Evolutionary conservation across 2,888 invertebrate species (phyloP).

Genomic region (Cerastoderma edule): DNA sequence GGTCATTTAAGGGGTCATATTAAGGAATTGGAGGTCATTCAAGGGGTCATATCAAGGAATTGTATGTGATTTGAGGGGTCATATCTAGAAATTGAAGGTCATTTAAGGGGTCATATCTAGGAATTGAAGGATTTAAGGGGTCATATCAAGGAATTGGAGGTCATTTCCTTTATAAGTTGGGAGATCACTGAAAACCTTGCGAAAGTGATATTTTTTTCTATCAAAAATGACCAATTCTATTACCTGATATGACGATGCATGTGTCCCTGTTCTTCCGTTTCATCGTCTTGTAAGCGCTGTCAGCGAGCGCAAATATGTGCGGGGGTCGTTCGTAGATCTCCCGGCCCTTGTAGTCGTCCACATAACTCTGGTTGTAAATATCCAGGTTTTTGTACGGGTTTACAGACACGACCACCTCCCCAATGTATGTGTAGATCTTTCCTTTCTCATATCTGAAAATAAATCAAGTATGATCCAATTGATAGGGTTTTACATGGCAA

Average conservation of each 20-base stretch:
- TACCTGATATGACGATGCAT: conserved; percentile 94
- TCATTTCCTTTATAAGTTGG: no score
- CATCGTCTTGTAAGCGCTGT: conserved; percentile 97
- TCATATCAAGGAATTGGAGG: no score
- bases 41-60: no score
- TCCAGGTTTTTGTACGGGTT: conserved; percentile 97
- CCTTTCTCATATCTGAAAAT: conserved; percentile 77
- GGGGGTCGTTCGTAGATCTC: conserved; percentile 98
- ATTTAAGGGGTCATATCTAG: no score
- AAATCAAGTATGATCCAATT: not conserved
- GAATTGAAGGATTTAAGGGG: no score
- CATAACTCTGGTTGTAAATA: conserved; percentile 93
- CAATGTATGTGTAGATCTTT: conserved; percentile 98
- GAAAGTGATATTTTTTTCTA: no score
- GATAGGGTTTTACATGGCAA: not conserved
- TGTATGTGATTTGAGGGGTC: no score
- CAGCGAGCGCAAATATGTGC: conserved; percentile 99
- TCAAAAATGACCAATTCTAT: no score
- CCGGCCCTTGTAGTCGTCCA: conserved; percentile 96
- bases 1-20: no score
- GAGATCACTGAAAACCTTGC: no score
- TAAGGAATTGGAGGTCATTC: no score
- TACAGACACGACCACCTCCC: conserved; percentile 94
- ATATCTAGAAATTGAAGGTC: no score
- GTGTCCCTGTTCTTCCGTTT: conserved; percentile 95